Evolutionary conservation across 2,797 vertebrate species (phyloP), one percentile per base, ranked within the genome.

Genomic region (Cichlasoma orientale): DNA sequence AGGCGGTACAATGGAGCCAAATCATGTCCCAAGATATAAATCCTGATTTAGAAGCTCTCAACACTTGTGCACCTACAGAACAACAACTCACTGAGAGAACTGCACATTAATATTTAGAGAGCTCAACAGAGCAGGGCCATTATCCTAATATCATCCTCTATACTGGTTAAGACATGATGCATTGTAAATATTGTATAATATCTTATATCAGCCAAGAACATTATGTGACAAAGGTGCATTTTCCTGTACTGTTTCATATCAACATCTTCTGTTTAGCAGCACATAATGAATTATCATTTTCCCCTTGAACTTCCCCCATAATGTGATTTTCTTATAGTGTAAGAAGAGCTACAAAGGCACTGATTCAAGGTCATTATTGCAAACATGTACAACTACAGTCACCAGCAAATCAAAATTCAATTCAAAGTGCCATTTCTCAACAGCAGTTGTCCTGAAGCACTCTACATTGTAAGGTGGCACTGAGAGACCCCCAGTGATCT

Each of bases 21-120:
- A 97, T 96, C 86, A 94, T 92, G 95, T 95, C 95, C 95, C 92
- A 93, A 90, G 91, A 92, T 88, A 92, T 7, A 92, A 95, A 72
- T 25, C 56, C 27, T 31, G 56, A 77, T 81, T 76, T 74, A 9
- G n/a, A 63, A 31, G 18, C 36, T 63, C 23, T 57, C 14, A 27
- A 19, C 47, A 50, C 16, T n/a, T 50, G 10, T 29, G 33, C 19
- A 41, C 16, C 23, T 56, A 74, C 19, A 66, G 41, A 50, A 50
- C 63, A 50, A 50, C 47, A 68, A 50, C 18, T 9, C 6, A 19
- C 53, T 9, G 23, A 2, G 33, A 78, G 53, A 77, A 68, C 38
- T 9, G 10, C 7, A 1, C 38, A 75, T 71, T 74, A 2, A 58
- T 36, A 66, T 21, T 36, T 23, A 56, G 13, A 55, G 25, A 5